Evolutionary conservation across 2,888 invertebrate genomes (phyloP).

Genomic region (Drosophila mayaguana): DNA sequence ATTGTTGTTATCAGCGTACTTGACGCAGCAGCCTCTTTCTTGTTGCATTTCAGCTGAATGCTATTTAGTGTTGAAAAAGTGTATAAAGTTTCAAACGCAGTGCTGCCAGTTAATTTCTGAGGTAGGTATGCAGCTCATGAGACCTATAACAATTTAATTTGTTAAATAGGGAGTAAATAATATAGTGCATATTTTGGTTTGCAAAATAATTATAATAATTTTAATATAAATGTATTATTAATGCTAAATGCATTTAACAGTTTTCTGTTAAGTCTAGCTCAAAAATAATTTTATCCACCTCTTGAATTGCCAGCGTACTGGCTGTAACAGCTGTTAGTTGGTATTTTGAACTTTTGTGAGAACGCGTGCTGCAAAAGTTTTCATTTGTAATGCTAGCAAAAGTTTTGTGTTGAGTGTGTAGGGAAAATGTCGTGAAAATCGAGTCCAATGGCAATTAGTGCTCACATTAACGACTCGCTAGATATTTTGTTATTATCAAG

Average conservation of each 20-base stretch:
- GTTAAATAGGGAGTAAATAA: not conserved
- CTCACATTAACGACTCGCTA: not conserved
- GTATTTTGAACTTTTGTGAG: conserved; percentile 1
- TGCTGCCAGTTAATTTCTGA: conserved; percentile 12
- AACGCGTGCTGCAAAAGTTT: conserved; percentile 27
- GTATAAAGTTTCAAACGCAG: not conserved
- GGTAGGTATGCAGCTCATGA: conserved; percentile 13
- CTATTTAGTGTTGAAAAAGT: conserved; percentile 31
- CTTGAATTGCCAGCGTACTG: conserved; percentile 24
- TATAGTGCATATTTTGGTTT: not conserved
- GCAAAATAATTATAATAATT: too few relatives aligned
- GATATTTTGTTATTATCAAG: not conserved
- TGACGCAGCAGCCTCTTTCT: conserved; percentile 8
- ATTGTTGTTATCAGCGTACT: not conserved
- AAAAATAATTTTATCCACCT: too few relatives aligned
- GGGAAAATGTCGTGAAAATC: conserved; percentile 30
- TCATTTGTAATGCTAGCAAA: conserved; percentile 2
- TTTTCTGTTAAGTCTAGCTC: not conserved
- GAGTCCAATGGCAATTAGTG: not conserved
- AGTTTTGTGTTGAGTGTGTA: not conserved
- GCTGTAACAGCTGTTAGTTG: conserved; percentile 27
- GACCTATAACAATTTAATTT: not conserved
- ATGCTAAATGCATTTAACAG: not conserved
- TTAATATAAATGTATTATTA: not conserved
- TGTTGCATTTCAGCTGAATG: conserved; percentile 16